Evolutionary conservation across 2,113 vertebrate species (phyloP), one percentile per base, ranked within the genome.

Genomic region (Amazona guildingii): DNA sequence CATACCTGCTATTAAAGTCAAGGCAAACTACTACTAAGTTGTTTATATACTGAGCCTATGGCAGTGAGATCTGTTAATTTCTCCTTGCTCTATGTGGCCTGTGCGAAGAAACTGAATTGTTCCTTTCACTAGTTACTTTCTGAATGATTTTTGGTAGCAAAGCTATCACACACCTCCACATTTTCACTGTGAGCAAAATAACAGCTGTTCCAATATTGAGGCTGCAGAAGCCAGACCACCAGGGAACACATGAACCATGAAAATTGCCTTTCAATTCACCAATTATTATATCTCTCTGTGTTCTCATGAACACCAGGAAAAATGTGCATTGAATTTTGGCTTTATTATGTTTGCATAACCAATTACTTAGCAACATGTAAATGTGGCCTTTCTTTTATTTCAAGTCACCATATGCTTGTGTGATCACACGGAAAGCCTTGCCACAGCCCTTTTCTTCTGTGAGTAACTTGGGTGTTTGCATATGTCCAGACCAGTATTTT

Each of bases 291-390:
- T 33, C n/a, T 85, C 51, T 69, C 29, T 86, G 8, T 82, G 35
- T 78, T 84, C 51, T 86, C 55, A 78, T 78, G 55, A 86, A 55
- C 39, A 80, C 23, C 39, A n/a, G 78, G 69, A 94, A 95, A 92
- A 92, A 44, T 27, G 51, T 68, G n/a, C 11, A 13, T n/a, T 64
- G 70, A 72, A 95, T 91, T 91, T 84, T 49, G 39, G n/a, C 27
- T 97, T 90, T 78, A 39, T 92, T 57, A 29, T 79, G 68, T 87
- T 94, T 92, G 68, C 64, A 59, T 79, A 79, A 88, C 39, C 39
- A 52, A 73, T 68, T 77, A 12, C 90, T 94, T 86, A 82, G 49
- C 51, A 90, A 61, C 41, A 17, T 29, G 44, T 33, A 75, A 37
- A 35, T 52, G 59, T 64, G 25, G 35, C 27, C 41, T 83, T 81